Base-by-base conservation (phyloP, 2,888 invertebrate species). In the Diloba caeruleocephala region DNA sequence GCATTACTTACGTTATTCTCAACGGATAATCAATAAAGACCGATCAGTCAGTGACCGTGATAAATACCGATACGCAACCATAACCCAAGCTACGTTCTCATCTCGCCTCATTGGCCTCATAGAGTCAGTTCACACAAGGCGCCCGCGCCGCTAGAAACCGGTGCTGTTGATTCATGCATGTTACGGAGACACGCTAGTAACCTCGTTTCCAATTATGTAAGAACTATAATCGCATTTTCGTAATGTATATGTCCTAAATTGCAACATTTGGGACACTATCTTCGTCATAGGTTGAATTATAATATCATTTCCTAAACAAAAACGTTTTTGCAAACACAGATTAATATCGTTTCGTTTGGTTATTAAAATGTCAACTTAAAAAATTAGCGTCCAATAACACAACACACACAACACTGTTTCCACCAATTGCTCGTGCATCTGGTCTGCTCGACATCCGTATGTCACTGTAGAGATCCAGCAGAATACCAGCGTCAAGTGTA, bases 191-290 rank as follows among this genome's bases (percentile, higher is more conserved):
- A 68, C 60, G 52, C 53, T 52, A 62, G 34, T 52, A 59, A 53
- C 60, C 59, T 44, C 51, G 58, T 71, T 76, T 63, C 14, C 19
- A 49, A 45, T 78, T 71, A 74, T 70, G 76, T 71, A 79, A 71
- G 54, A 55, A 56, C 48, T 59, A 53, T 65, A 71, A 66, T 61
- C 43, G 51, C 46, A 57, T 66, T 74, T 78, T 76, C 76, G 71
- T 71, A 70, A 77, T 71, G 45, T 58, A 52, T 42, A 61, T 65
- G 55, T 51, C 38, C 49, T 33, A 67, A 66, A 68, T 73, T 74
- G 68, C 67, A 71, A 70, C 66, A 76, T 76, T 71, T 66, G 15
- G 66, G 52, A 63, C 72, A 68, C 37, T 32, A 39, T 13, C 32
- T 51, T 65, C 51, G 46, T 49, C 13, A 21, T 5, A 7, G 21